A percentile compares a stretch with the other conserved stretches of the same genome.
phyloP scores from a whole-genome alignment of 2,113 vertebrate genomes.

The Halichoeres trimaculatus region DNA sequence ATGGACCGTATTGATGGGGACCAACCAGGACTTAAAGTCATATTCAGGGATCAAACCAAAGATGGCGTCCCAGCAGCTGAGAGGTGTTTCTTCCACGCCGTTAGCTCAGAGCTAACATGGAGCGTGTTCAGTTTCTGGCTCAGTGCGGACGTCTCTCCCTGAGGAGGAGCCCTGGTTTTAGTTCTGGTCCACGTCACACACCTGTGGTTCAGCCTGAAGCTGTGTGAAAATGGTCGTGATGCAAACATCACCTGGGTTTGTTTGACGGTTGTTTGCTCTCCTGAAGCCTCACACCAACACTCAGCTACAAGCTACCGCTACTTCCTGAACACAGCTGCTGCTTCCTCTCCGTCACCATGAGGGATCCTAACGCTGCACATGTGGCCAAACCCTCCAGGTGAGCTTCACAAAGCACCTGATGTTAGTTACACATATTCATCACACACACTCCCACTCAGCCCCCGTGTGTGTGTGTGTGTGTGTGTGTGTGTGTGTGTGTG shows the following conservation, averaged over 20 bases:
- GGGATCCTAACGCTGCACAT: conserved; percentile 1
- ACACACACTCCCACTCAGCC: not conserved
- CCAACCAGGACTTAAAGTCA: no score
- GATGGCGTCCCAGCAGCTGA: no score
- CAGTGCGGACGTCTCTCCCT: no score
- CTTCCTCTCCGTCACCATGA: no score
- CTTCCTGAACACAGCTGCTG: not conserved
- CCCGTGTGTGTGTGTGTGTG: not conserved
- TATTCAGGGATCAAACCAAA: no score
- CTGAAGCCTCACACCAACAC: no score
- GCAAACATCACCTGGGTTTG: no score
- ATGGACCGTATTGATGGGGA: no score
- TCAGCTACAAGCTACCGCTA: not conserved
- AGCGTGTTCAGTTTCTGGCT: no score
- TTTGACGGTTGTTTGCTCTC: no score
- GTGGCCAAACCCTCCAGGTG: not conserved
- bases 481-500: not conserved
- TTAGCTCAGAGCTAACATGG: no score
- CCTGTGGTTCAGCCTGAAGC: not conserved
- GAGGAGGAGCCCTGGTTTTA: not conserved
- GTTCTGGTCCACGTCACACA: not conserved
- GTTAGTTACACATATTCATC: conserved; percentile 9
- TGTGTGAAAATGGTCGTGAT: not conserved
- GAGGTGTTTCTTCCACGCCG: no score
- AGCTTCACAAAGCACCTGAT: conserved; percentile 31